Evolutionary conservation across 1,140 invertebrate species (phyloP).

Genomic region (Lamellibrachia luymesi): DNA sequence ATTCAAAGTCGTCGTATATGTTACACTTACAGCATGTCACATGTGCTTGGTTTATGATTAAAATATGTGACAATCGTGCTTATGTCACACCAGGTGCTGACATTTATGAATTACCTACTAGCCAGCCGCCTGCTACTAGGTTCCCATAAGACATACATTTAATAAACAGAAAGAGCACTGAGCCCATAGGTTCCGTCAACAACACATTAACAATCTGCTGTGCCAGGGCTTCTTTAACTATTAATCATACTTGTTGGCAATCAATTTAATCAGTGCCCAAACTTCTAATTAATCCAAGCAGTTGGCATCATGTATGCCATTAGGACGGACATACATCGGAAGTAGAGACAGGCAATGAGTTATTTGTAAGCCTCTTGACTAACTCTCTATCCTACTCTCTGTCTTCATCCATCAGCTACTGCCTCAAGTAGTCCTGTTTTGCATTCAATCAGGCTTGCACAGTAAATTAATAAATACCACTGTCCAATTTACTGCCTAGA

Average conservation of each 20-base stretch:
- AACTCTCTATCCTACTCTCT: neutral
- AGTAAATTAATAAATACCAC: too few relatives aligned
- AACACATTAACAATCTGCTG: neutral
- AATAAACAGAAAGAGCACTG: neutral
- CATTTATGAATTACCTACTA: neutral
- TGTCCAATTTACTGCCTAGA: too few relatives aligned
- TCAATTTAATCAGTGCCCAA: neutral
- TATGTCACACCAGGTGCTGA: neutral
- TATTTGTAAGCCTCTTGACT: neutral
- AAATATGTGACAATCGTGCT: neutral
- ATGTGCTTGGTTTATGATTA: neutral
- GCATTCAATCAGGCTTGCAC: too few relatives aligned
- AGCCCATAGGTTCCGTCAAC: neutral
- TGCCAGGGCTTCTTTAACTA: neutral
- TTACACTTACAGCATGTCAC: neutral
- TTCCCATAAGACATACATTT: neutral
- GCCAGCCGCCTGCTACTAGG: neutral
- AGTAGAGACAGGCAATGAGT: neutral
- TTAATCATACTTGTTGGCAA: neutral
- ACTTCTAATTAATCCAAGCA: neutral
- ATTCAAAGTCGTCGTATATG: neutral
- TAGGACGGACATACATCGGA: neutral
- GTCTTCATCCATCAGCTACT: neutral
- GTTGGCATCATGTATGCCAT: neutral
- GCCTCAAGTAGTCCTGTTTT: neutral